Evolutionary conservation across 1,140 invertebrate genomes (phyloP), one percentile per base, ranked within the genome.

Genomic region (Lucilia cuprina): DNA sequence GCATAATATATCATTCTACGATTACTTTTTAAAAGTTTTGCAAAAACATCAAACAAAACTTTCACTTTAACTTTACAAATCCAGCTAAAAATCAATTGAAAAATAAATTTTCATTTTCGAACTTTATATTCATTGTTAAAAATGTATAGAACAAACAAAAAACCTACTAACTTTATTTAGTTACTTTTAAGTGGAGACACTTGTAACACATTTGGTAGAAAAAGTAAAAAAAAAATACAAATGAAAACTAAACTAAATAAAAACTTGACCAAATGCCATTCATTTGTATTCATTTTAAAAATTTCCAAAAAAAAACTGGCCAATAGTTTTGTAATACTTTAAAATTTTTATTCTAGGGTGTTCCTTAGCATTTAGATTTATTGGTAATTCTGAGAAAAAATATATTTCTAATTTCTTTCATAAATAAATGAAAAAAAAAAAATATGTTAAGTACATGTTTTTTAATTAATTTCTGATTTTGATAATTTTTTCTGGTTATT

Each of bases 181-280:
- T 70, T 70, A 70, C n/a, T 70, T 70, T 70, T 70, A 70, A 70
- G 65, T 70, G 65, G 65, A 70, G 65, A 70, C 65, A 70, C 65
- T 70, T 70, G 65, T 70, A 70, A 70, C 19, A 12, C 65, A 21
- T 25, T 70, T 70, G 65, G 65, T 12, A 21, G 7, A 70, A 70
- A 70, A 70, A 25, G 7, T 8, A 19, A 60, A 60, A 30, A 60
- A 60, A 30, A 17, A 60, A 0, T 5, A 5, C 13, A 60, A 60
- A 60, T n/a, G 13, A 60, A 60, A 60, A 60, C 55, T 60, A 60
- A 60, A 60, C 14, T n/a, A 60, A 60, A n/a, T 41, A 70, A 70
- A 70, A 70, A 70, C 19, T 70, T 70, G 65, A 25, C 65, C 65
- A 70, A 70, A 70, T 21, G 19, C 65, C n/a, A 70, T 70, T 70